Percentiles rank a stretch among this genome's conserved stretches.
phyloP scores from a whole-genome alignment of 1,140 invertebrate species.

The Drosophila orosa region DNA sequence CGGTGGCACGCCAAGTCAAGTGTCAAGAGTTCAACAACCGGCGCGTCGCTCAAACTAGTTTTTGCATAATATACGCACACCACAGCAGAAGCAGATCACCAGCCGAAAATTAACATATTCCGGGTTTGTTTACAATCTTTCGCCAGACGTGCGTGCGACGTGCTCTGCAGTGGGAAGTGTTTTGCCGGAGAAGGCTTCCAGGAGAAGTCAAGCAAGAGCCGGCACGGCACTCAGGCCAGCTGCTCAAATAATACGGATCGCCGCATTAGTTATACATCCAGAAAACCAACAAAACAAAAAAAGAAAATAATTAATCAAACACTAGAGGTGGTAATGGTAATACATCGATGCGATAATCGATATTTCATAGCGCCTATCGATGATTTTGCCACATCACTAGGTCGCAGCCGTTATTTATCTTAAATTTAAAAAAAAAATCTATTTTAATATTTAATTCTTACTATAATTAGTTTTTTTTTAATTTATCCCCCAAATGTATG shows the following conservation, averaged over 20 bases:
- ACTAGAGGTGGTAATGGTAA: background rate
- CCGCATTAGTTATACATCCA: conserved; percentile 2
- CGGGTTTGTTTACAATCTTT: conserved; percentile 38
- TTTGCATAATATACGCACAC: conserved; percentile 59
- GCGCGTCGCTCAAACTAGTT: conserved; percentile 57
- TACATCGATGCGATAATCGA: background rate
- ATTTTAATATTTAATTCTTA: too few species aligned
- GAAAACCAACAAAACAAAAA: conserved; percentile 2
- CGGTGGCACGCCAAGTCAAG: conserved; percentile 62
- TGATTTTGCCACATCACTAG: background rate
- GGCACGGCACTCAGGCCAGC: conserved; percentile 20
- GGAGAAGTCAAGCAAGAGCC: conserved; percentile 2
- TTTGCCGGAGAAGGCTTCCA: background rate
- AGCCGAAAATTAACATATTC: conserved; percentile 51
- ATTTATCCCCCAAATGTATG: too few species aligned
- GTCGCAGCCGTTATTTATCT: background rate
- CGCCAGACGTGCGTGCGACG: conserved; percentile 32
- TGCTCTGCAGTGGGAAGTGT: background rate
- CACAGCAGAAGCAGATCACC: conserved; percentile 3
- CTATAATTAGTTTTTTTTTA: too few species aligned
- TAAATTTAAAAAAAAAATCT: too few species aligned
- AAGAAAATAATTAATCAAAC: conserved; percentile 4
- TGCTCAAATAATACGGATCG: conserved; percentile 26
- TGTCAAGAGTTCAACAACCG: conserved; percentile 76
- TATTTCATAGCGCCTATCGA: background rate